Conservation (phyloP, 2,888 invertebrate genomes). For the Icerya purchasi region DNA sequence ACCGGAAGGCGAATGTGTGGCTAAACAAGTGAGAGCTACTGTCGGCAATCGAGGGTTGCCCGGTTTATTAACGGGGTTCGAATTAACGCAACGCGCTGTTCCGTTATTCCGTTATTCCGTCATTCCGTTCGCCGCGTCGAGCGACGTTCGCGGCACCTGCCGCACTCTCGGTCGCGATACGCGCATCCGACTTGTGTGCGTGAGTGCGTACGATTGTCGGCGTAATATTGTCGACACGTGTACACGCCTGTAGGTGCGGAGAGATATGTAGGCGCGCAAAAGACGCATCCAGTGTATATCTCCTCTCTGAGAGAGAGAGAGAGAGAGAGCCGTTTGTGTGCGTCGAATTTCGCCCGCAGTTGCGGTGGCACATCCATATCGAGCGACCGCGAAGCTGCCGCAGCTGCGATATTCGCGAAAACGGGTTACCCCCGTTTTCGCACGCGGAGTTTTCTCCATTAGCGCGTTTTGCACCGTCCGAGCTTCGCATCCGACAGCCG, state of each 20-base stretch:
- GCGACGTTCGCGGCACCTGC: not conserved
- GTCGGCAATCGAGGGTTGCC: not conserved
- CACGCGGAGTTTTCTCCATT: too few species aligned
- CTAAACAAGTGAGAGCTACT: not conserved
- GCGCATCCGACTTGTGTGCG: not conserved
- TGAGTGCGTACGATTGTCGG: not conserved
- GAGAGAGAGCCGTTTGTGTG: too few species aligned
- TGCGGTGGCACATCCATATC: too few species aligned
- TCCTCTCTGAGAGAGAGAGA: too few species aligned
- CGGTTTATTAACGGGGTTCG: not conserved
- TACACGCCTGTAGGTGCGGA: too few species aligned
- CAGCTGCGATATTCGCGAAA: not conserved
- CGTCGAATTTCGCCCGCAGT: too few species aligned
- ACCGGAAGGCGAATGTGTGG: not conserved
- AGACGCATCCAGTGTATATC: too few species aligned
- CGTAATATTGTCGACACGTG: too few species aligned
- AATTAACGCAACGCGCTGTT: not conserved
- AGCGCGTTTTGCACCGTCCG: not conserved
- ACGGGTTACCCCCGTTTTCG: constrained; percentile 2
- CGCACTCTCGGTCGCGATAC: not conserved
- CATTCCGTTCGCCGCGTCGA: not conserved
- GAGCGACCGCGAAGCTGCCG: too few species aligned
- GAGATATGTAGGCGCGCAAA: too few species aligned
- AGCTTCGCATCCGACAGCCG: not conserved
- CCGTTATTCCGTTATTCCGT: not conserved